A percentile compares a stretch with the other conserved stretches of the same genome.
These are phyloP conservation scores for Chirona hameri DNA, from an alignment of 2,888 invertebrate species.

Conservation along the genomic window DNA sequence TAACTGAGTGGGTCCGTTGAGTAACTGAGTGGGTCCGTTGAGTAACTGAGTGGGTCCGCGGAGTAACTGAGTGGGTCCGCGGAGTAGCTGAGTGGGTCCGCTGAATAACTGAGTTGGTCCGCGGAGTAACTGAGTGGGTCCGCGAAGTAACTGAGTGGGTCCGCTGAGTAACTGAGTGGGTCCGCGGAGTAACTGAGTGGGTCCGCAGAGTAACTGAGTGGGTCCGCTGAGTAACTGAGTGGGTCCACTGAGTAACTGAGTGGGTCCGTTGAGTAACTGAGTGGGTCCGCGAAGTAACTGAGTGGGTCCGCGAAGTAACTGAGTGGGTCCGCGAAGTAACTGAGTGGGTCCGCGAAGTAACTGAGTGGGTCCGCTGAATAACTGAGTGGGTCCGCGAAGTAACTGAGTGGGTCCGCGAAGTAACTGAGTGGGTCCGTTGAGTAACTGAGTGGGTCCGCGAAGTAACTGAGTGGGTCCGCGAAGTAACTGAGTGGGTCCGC, in stretches of 20 bases:
- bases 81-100: too few species aligned
- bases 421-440: constrained; percentile 50
- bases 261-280: not conserved
- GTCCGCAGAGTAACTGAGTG: too few species aligned
- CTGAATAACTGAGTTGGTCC: constrained; percentile 53
- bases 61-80: constrained; percentile 48
- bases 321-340: too few species aligned
- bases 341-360: constrained; percentile 48
- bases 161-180: too few species aligned
- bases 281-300: too few species aligned
- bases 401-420: too few species aligned
- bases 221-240: not conserved
- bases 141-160: not conserved
- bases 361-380: too few species aligned
- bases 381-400: constrained; percentile 49
- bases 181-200: not conserved
- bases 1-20: constrained; percentile 50
- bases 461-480: constrained; percentile 51
- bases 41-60: constrained; percentile 51
- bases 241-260: too few species aligned
- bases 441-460: too few species aligned
- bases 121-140: constrained; percentile 48
- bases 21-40: too few species aligned
- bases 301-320: constrained; percentile 42
- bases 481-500: too few species aligned